These are phyloP conservation scores for Alca torda DNA, from an alignment of 2,797 vertebrate genomes.

Conservation along the genomic window DNA sequence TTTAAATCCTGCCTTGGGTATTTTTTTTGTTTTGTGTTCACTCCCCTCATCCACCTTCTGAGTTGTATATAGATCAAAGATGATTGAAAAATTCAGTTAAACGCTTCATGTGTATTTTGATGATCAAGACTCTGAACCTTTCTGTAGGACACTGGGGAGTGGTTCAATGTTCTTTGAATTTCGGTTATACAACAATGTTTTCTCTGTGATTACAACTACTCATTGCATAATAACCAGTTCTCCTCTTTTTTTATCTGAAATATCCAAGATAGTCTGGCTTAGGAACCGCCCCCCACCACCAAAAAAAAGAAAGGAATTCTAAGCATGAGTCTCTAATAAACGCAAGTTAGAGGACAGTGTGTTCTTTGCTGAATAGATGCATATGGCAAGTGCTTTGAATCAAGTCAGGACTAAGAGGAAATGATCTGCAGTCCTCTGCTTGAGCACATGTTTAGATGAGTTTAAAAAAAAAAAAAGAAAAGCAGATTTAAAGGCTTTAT, in stretches of 20 bases:
- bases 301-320: neutral
- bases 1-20: neutral
- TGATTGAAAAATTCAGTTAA: neutral
- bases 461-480: neutral
- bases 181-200: neutral
- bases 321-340: neutral
- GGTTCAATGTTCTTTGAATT: neutral
- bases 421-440: slow-evolving; percentile 1
- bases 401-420: slow-evolving; percentile 20
- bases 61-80: neutral
- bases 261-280: neutral
- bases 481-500: slow-evolving; percentile 39
- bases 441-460: slow-evolving; percentile 28
- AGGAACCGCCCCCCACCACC: neutral
- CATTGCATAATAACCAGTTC: neutral
- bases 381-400: neutral
- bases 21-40: neutral
- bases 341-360: neutral
- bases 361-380: neutral
- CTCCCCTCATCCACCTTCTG: neutral
- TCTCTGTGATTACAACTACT: neutral
- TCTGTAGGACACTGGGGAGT: neutral
- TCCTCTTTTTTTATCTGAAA: neutral
- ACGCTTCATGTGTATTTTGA: neutral
- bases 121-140: neutral